These are phyloP conservation scores for Cecidostiba fungosa DNA, from an alignment of 2,888 invertebrate species.

Conservation along the genomic window DNA sequence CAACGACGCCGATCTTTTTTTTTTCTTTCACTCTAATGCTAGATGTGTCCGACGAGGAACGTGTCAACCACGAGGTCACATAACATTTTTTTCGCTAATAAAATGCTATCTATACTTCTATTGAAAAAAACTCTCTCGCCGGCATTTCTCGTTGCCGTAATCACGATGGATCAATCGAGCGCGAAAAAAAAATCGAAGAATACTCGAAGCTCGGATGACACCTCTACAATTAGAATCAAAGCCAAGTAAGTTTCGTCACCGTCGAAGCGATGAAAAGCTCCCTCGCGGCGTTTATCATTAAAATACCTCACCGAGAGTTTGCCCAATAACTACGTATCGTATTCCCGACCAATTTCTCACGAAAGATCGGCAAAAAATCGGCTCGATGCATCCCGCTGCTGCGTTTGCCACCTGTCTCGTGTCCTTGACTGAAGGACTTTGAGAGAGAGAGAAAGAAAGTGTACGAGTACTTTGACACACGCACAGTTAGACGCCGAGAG, in stretches of 20 bases:
- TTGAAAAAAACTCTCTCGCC: too few relatives aligned
- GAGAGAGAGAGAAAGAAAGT: neutral
- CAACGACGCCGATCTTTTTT: neutral
- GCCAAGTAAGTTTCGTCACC: too few relatives aligned
- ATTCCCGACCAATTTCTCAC: neutral
- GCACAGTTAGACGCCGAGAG: slow-evolving; percentile 32
- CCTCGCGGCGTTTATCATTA: neutral
- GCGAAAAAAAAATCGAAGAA: neutral
- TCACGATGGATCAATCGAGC: neutral
- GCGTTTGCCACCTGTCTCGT: slow-evolving; percentile 20
- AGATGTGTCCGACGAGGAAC: neutral
- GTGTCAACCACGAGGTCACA: neutral
- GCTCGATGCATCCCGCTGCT: neutral
- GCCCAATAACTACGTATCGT: neutral
- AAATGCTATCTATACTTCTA: neutral
- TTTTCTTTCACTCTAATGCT: neutral
- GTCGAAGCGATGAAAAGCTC: too few relatives aligned
- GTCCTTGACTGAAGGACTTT: slow-evolving; percentile 13
- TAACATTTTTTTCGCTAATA: neutral
- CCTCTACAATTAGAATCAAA: too few relatives aligned
- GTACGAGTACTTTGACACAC: slow-evolving; percentile 27
- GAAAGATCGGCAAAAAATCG: neutral
- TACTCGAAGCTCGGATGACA: neutral
- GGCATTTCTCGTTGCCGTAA: neutral
- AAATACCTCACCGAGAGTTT: neutral